phyloP scores from a whole-genome alignment of 2,113 vertebrate species.

The Ceyx margarethae region DNA sequence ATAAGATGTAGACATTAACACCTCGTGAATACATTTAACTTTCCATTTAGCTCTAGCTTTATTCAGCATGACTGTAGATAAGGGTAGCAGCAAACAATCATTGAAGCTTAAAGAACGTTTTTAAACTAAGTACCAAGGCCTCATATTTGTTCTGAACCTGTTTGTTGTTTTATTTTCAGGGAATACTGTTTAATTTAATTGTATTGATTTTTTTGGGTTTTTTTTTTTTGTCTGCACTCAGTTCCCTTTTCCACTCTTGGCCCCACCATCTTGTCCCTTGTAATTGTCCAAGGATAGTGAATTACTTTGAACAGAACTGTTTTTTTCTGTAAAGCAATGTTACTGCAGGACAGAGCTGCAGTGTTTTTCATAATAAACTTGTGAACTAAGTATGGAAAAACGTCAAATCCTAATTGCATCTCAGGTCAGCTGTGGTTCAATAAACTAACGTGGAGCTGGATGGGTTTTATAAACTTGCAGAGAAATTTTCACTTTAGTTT shows the following conservation, averaged over 20 bases:
- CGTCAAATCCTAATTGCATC: conserved; percentile 76
- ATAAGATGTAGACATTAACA: conserved; percentile 86
- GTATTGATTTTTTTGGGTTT: conserved; percentile 68
- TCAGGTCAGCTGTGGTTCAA: conserved; percentile 70
- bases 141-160: conserved; percentile 79
- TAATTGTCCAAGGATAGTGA: conserved; percentile 80
- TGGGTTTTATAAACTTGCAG: conserved; percentile 61
- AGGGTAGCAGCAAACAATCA: conserved; percentile 85
- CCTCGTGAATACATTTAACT: conserved; percentile 83
- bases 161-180: conserved; percentile 82
- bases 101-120: conserved; percentile 86
- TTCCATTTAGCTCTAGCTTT: conserved; percentile 86
- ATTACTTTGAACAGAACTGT: conserved; percentile 78
- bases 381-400: conserved; percentile 82
- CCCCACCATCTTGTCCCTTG: conserved; percentile 73
- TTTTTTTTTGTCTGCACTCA: conserved; percentile 74
- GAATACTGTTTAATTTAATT: conserved; percentile 85
- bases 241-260: conserved; percentile 71
- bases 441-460: conserved; percentile 60
- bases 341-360: conserved; percentile 78
- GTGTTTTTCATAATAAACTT: conserved; percentile 87
- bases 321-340: conserved; percentile 79
- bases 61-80: conserved; percentile 91
- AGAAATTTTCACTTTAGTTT: conserved; percentile 27
- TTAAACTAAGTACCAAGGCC: conserved; percentile 80